Conservation (phyloP, 2,113 vertebrate genomes). For the Zosterops hypoxanthus region DNA sequence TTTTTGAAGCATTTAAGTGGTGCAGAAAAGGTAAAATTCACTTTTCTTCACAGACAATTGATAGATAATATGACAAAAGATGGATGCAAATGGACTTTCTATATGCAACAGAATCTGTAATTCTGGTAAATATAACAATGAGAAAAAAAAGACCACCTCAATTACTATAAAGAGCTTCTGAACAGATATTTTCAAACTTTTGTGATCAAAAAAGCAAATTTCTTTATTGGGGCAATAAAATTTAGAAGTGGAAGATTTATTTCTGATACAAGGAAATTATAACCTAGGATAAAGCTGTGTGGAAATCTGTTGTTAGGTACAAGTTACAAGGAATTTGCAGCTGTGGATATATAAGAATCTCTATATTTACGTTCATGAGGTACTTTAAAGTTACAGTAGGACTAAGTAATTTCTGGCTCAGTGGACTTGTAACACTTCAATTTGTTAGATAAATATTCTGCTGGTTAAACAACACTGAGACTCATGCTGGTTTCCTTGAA, state of each 20-base stretch:
- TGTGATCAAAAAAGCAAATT: not conserved
- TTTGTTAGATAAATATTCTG: not conserved
- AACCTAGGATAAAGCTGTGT: not conserved
- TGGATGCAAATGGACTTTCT: not conserved
- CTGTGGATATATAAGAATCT: not conserved
- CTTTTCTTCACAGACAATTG: not conserved
- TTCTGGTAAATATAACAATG: not conserved
- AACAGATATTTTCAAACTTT: not conserved
- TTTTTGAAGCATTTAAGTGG: not conserved
- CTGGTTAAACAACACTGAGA: not conserved
- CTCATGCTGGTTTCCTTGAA: not conserved
- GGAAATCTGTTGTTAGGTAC: not conserved
- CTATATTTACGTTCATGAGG: not conserved
- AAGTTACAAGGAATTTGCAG: not conserved
- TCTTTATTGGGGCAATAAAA: not conserved
- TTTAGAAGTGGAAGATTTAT: not conserved
- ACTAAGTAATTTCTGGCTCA: not conserved
- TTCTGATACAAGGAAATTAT: not conserved
- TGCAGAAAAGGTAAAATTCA: not conserved
- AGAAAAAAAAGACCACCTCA: not conserved
- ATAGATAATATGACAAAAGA: not conserved
- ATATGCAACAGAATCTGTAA: constrained; percentile 6
- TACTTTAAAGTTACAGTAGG: not conserved
- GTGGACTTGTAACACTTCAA: not conserved
- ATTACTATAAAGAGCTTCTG: not conserved